Evolutionary conservation across 2,113 vertebrate species (phyloP).

Genomic region (Myanophis thanlyinensis): DNA sequence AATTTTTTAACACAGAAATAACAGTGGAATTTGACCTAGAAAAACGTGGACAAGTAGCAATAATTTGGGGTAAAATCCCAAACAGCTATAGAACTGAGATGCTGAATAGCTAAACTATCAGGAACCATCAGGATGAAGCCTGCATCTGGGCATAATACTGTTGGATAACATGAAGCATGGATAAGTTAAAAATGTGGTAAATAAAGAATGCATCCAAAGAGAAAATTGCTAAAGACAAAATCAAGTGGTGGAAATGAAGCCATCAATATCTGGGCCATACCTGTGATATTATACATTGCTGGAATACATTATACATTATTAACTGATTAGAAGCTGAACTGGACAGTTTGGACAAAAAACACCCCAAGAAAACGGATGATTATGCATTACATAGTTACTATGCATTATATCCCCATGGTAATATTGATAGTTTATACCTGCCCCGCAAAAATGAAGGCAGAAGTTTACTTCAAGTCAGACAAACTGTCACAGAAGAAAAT

Average conservation of each 20-base stretch:
- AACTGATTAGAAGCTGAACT: background rate
- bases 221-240: background rate
- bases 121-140: background rate
- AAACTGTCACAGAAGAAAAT: background rate
- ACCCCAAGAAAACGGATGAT: background rate
- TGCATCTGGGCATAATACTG: background rate
- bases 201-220: background rate
- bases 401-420: background rate
- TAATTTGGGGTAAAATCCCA: background rate
- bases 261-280: background rate
- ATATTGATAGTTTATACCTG: background rate
- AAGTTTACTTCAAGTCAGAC: background rate
- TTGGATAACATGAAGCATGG: background rate
- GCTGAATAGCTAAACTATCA: background rate
- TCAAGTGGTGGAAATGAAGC: background rate
- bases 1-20: background rate
- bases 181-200: background rate
- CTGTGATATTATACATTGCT: background rate
- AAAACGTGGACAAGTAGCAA: background rate
- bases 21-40: background rate
- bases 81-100: background rate
- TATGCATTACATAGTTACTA: no score
- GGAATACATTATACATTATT: no score
- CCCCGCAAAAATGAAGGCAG: background rate
- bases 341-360: background rate